Evolutionary conservation across 2,113 vertebrate species (phyloP).

Genomic region (Pluvianellus socialis): DNA sequence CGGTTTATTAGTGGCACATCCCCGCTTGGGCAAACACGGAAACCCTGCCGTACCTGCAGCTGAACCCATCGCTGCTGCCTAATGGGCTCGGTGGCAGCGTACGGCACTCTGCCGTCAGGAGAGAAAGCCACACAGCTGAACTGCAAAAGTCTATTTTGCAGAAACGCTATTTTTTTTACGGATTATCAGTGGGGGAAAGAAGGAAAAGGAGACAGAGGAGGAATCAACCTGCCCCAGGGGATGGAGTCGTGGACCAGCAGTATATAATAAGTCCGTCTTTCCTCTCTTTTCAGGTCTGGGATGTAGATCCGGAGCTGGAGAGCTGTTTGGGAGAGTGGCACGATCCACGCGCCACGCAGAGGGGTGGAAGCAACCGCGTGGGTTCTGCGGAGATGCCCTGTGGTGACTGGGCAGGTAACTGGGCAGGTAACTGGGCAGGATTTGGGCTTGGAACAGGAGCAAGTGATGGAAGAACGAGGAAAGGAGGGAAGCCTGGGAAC

Average conservation of each 20-base stretch:
- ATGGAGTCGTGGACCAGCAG: not conserved
- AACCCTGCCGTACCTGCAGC: not conserved
- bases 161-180: not conserved
- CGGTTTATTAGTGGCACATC: not conserved
- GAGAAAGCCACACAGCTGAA: accelerated
- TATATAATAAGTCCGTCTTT: not conserved
- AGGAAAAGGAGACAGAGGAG: not conserved
- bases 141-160: no score
- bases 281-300: not conserved
- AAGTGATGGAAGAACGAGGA: not conserved
- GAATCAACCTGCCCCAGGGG: not conserved
- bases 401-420: accelerated
- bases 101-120: accelerated
- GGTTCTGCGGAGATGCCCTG: accelerated
- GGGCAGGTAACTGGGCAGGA: not conserved
- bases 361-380: not conserved
- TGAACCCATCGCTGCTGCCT: not conserved
- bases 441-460: not conserved
- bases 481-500: not conserved
- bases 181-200: not conserved
- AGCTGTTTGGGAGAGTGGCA: not conserved
- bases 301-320: not conserved
- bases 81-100: accelerated
- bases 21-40: not conserved
- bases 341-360: not conserved